Percentiles rank a stretch among this genome's conserved stretches.
phyloP scores from a whole-genome alignment of 2,888 invertebrate genomes.

The Eupithecia tripunctaria region DNA sequence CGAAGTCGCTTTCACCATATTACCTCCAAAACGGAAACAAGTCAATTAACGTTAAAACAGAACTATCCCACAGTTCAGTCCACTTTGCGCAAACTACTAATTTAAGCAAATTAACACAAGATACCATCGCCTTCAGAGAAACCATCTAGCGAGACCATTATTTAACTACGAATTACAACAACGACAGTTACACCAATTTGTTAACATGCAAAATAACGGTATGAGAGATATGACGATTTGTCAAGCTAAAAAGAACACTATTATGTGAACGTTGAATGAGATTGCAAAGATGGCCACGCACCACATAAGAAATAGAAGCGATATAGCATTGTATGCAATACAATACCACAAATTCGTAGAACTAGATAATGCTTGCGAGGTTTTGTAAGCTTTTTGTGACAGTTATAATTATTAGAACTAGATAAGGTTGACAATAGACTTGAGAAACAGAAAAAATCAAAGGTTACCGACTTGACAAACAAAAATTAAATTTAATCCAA shows the following conservation, averaged over 20 bases:
- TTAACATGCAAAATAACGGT: slow-evolving; percentile 56
- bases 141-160: slow-evolving; percentile 31
- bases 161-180: slow-evolving; percentile 33
- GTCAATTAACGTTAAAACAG: slow-evolving; percentile 24
- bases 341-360: slow-evolving; percentile 19
- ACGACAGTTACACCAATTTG: slow-evolving; percentile 56
- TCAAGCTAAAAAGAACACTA: slow-evolving; percentile 58
- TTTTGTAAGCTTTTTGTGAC: neutral
- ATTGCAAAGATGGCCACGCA: slow-evolving; percentile 24
- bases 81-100: slow-evolving; percentile 28
- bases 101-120: slow-evolving; percentile 35
- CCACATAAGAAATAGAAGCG: slow-evolving; percentile 25
- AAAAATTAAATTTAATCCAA: neutral
- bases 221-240: slow-evolving; percentile 53
- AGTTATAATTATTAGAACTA: neutral
- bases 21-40: slow-evolving; percentile 19
- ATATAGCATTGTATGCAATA: slow-evolving; percentile 30
- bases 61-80: slow-evolving; percentile 27
- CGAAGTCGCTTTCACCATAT: slow-evolving; percentile 8
- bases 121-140: slow-evolving; percentile 34
- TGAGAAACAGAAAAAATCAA: slow-evolving; percentile 14
- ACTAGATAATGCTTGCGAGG: slow-evolving; percentile 3
- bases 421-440: neutral
- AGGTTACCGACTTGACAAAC: neutral
- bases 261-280: slow-evolving; percentile 59